Evolutionary conservation across 2,797 vertebrate species (phyloP).

Genomic region (Phoxinus dragarum): DNA sequence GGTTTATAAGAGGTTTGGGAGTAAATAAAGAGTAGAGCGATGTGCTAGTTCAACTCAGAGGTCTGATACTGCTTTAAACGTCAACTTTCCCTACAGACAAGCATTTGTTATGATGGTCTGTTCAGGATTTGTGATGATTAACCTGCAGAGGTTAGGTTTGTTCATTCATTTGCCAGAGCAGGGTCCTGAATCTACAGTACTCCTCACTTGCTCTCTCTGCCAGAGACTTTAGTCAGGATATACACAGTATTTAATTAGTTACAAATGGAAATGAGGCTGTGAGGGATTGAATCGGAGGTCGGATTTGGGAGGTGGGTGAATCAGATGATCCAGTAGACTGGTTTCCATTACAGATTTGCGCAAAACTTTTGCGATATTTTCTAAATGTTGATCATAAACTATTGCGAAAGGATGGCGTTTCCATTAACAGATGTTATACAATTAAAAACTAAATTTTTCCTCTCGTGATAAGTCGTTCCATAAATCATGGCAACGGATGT

Average conservation of each 20-base stretch:
- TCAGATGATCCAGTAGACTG: neutral
- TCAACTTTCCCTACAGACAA: conserved; percentile 25
- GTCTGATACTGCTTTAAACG: conserved; percentile 25
- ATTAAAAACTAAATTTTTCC: too few species aligned
- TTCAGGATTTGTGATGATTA: conserved; percentile 44
- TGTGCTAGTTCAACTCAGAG: conserved; percentile 38
- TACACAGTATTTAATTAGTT: neutral
- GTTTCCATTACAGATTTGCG: too few species aligned
- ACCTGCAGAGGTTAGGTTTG: conserved; percentile 13
- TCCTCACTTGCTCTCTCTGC: neutral
- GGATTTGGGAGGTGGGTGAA: neutral
- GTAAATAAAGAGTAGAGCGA: conserved; percentile 52
- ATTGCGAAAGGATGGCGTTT: too few species aligned
- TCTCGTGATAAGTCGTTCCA: too few species aligned
- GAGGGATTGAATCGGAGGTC: neutral
- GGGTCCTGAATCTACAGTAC: neutral
- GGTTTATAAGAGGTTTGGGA: conserved; percentile 43
- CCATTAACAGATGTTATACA: too few species aligned
- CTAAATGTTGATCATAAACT: too few species aligned
- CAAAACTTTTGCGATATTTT: too few species aligned
- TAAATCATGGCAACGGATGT: too few species aligned
- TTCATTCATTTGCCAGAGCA: conserved; percentile 22
- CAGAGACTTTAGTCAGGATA: conserved; percentile 2
- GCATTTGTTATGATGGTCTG: conserved; percentile 26
- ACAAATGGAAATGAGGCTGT: neutral